Evolutionary conservation across 1,140 invertebrate species (phyloP), one percentile per base, ranked within the genome.

Genomic region (Augochlora pura): DNA sequence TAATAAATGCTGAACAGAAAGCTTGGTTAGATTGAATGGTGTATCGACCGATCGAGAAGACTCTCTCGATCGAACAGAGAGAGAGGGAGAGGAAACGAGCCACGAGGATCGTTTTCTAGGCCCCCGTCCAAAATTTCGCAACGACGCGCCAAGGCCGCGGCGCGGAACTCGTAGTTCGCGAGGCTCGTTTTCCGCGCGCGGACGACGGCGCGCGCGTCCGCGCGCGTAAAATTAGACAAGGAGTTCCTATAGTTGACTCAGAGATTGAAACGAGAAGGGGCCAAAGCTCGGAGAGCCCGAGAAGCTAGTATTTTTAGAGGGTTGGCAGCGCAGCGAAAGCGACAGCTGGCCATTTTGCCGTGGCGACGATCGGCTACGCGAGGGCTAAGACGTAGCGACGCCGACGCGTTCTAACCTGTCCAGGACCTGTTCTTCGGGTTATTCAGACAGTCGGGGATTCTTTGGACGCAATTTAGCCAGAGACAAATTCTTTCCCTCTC

Each of bases 281-380:
- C n/a, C 39, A 67, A 74, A 46, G 64, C 38, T 57, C 78, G 49
- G 4, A 52, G 66, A 32, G 32, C 32, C 32, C 42, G 42, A 21
- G 49, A 52, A 52, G 49, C 49, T 84, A 73, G 75, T 87, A 87
- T 87, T 87, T 86, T 87, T 87, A 84, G 84, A 85, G 83, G 75
- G 66, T 78, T 82, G 66, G 79, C 83, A 82, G 12, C 71, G 12
- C 71, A 78, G 85, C 83, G 66, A 75, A 70, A 73, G 75, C 85
- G 74, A 86, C 85, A 84, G 85, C 85, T 79, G 82, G 84, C 63
- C 82, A 75, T 84, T 77, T 85, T 80, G 68, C 68, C 32, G 42
- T 80, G 59, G 5, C 60, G 78, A 77, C 78, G 78, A 77, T 77
- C 70, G 60, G 59, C 69, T 68, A 38, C 72, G 57, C 42, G 14